phyloP scores from a whole-genome alignment of 2,797 vertebrate genomes.

The Saxicola maurus region DNA sequence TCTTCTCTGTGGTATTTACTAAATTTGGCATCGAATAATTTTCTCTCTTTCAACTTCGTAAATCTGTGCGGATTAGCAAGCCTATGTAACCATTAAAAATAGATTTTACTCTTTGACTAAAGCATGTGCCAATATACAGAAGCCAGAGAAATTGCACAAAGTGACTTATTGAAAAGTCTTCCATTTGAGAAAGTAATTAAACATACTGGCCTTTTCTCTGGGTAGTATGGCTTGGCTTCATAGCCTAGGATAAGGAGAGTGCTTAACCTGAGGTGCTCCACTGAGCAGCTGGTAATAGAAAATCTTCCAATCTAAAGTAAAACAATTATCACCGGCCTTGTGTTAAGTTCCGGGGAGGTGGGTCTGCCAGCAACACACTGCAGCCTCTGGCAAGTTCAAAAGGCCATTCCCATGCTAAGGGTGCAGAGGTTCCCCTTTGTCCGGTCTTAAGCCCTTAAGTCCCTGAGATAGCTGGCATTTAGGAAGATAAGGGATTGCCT shows the following conservation, averaged over 20 bases:
- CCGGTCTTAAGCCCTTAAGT: not conserved
- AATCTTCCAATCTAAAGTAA: not conserved
- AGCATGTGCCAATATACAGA: not conserved
- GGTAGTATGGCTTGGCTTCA: not conserved
- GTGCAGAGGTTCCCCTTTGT: not conserved
- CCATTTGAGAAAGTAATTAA: not conserved
- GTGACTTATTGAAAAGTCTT: not conserved
- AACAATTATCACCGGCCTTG: not conserved
- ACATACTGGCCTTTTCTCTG: not conserved
- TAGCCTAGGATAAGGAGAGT: not conserved
- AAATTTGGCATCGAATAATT: not conserved
- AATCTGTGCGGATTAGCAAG: not conserved
- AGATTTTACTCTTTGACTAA: not conserved
- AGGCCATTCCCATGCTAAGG: not conserved
- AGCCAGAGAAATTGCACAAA: not conserved
- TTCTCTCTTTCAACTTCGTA: not conserved
- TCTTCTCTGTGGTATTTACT: not conserved
- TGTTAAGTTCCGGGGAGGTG: not conserved
- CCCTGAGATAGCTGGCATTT: not conserved
- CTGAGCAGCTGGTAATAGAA: not conserved
- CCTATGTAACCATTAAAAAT: not conserved
- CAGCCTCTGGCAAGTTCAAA: not conserved
- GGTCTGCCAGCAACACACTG: not conserved
- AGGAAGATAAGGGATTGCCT: not conserved
- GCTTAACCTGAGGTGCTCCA: not conserved